Conservation (phyloP, 2,797 vertebrate species). For the Sebastes taczanowskii region DNA sequence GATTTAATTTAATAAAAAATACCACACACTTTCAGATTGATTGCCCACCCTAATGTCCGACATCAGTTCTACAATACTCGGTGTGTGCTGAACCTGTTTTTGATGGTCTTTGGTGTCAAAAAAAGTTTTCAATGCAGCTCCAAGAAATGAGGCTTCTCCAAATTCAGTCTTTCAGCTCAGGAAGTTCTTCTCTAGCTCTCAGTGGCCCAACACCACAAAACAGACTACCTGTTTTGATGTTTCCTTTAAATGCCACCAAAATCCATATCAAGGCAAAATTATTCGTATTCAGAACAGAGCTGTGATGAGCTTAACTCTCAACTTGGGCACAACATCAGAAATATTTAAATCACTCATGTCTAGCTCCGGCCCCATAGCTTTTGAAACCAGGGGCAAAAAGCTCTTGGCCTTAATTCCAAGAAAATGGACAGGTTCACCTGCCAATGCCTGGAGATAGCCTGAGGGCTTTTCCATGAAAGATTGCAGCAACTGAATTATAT, state of each 20-base stretch:
- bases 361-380: slow-evolving; percentile 30
- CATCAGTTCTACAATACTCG: background rate
- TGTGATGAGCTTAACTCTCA: slow-evolving; percentile 21
- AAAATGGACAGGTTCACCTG: slow-evolving; percentile 47
- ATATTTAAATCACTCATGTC: slow-evolving; percentile 48
- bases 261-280: slow-evolving; percentile 35
- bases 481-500: slow-evolving; percentile 23
- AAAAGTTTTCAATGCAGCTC: background rate
- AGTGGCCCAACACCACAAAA: slow-evolving; percentile 22
- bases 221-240: slow-evolving; percentile 16
- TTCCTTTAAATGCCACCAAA: slow-evolving; percentile 35
- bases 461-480: slow-evolving; percentile 40
- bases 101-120: background rate
- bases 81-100: background rate
- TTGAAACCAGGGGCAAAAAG: slow-evolving; percentile 38
- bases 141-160: background rate
- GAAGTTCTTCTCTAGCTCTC: background rate
- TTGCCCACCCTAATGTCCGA: background rate
- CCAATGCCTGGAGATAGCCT: slow-evolving; percentile 35
- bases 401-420: slow-evolving; percentile 46
- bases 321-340: slow-evolving; percentile 40
- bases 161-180: background rate
- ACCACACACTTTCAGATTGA: background rate
- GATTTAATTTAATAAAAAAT: background rate
- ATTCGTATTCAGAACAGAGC: slow-evolving; percentile 31